These are phyloP conservation scores for Helicolenus hilgendorfi DNA, from an alignment of 2,797 vertebrate species.

Conservation along the genomic window DNA sequence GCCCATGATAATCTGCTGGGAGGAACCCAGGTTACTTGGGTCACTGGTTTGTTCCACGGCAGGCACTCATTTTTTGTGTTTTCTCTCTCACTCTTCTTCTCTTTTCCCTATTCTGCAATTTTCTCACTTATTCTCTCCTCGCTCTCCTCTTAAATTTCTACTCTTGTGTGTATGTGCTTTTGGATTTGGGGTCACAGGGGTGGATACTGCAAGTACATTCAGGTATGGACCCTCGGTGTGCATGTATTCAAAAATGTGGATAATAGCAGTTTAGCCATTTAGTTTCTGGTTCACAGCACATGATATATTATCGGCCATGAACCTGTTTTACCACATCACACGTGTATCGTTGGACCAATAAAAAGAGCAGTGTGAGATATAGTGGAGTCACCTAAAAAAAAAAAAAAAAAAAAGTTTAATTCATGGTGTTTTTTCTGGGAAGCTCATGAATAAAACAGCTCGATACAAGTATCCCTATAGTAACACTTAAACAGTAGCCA, in stretches of 20 bases:
- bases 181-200: slow-evolving; percentile 35
- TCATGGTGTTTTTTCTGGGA: background rate
- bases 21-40: slow-evolving; percentile 89
- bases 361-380: background rate
- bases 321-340: slow-evolving; percentile 18
- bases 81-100: slow-evolving; percentile 34
- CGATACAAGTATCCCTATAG: background rate
- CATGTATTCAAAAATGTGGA: slow-evolving; percentile 58
- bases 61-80: slow-evolving; percentile 59
- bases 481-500: background rate
- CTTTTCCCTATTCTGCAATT: slow-evolving; percentile 42
- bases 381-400: background rate
- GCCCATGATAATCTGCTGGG: slow-evolving; percentile 93
- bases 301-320: slow-evolving; percentile 6
- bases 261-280: slow-evolving; percentile 63
- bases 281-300: slow-evolving; percentile 62
- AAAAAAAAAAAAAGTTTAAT: background rate
- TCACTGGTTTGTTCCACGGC: slow-evolving; percentile 89
- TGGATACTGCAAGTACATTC: slow-evolving; percentile 45
- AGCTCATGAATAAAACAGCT: background rate
- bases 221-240: slow-evolving; percentile 40
- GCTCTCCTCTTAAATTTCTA: slow-evolving; percentile 13
- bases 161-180: slow-evolving; percentile 13
- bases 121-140: slow-evolving; percentile 26
- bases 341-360: background rate